Evolutionary conservation across 2,888 invertebrate species (phyloP), one percentile per base, ranked within the genome.

Genomic region (Coremacera marginata): DNA sequence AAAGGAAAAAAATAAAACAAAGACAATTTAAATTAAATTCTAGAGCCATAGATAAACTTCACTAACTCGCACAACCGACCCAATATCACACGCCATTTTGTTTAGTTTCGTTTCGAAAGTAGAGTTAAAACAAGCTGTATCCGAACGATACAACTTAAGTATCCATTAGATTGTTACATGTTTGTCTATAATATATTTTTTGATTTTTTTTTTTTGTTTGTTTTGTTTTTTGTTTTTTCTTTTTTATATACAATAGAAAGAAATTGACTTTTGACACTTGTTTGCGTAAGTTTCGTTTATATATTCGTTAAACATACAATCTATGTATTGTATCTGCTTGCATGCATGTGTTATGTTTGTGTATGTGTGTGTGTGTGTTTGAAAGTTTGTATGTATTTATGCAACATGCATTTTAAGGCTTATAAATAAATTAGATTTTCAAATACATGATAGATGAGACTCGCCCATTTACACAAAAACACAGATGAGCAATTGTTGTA

Each of bases 1-100:
- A 22, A 34, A 19, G 25, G 49, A 22, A 44, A 44, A 16, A 27
- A 0, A 27, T 1, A 19, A 52, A 52, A 16, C 63, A n/a, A 25
- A 51, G 25, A 9, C 2, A 19, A 25, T 2, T 16, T 62, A 62
- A 34, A 37, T 55, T 7, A 31, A 34, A 51, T 19, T 3, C 16
- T 16, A 25, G 34, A 52, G 31, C 22, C 14, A 63, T 19, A 65
- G 34, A 16, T 57, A 71, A 37, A 49, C 22, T 62, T 65, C 67
- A 22, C 52, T 65, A 67, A 63, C 85, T 85, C 86, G 86, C 87
- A 87, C 87, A 87, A 87, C 87, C 88, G 84, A 87, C 84, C 55
- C 77, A 86, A 85, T 86, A 86, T 86, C 86, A 86, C 86, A 86
- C 87, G 78, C 81, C 80, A 80, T 80, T 81, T 81, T 78, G 75